Percentiles rank a stretch among this genome's conserved stretches.
Evolutionary conservation across 1,140 invertebrate species (phyloP).

Genomic region (Plectrocnemia conspersa): DNA sequence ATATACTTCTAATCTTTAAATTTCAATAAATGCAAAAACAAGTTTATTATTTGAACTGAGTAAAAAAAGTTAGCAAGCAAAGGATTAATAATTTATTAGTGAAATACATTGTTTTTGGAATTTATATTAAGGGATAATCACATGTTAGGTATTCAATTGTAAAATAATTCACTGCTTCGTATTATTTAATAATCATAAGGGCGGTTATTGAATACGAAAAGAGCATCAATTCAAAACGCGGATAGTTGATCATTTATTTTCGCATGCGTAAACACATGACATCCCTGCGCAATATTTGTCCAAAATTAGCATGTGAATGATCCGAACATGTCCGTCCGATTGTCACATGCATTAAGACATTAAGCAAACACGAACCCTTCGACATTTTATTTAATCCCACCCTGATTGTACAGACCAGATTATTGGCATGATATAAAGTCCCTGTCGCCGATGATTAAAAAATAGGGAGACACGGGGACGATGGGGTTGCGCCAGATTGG

Average conservation of each 20-base stretch:
- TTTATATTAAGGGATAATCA: too few relatives aligned
- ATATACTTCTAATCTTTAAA: too few relatives aligned
- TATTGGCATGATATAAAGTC: slow-evolving; percentile 21
- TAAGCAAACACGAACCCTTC: slow-evolving; percentile 10
- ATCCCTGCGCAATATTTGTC: slow-evolving; percentile 12
- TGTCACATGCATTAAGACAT: slow-evolving; percentile 17
- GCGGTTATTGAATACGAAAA: too few relatives aligned
- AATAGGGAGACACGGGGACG: neutral
- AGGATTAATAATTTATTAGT: too few relatives aligned
- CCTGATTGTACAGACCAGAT: slow-evolving; percentile 12
- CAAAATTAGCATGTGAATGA: slow-evolving; percentile 24
- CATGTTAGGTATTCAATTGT: too few relatives aligned
- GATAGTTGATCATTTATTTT: slow-evolving; percentile 19
- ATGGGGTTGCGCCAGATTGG: neutral
- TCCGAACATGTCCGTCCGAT: slow-evolving; percentile 1
- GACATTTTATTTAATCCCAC: slow-evolving; percentile 4
- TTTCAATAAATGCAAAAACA: too few relatives aligned
- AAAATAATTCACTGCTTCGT: too few relatives aligned
- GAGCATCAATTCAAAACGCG: too few relatives aligned
- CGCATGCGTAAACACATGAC: slow-evolving; percentile 10
- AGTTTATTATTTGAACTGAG: too few relatives aligned
- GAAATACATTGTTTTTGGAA: too few relatives aligned
- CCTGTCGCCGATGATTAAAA: slow-evolving; percentile 21
- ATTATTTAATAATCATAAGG: too few relatives aligned
- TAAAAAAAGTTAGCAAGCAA: too few relatives aligned